Conservation (phyloP, 2,888 invertebrate species). For the Acanthoscelides obtectus region DNA sequence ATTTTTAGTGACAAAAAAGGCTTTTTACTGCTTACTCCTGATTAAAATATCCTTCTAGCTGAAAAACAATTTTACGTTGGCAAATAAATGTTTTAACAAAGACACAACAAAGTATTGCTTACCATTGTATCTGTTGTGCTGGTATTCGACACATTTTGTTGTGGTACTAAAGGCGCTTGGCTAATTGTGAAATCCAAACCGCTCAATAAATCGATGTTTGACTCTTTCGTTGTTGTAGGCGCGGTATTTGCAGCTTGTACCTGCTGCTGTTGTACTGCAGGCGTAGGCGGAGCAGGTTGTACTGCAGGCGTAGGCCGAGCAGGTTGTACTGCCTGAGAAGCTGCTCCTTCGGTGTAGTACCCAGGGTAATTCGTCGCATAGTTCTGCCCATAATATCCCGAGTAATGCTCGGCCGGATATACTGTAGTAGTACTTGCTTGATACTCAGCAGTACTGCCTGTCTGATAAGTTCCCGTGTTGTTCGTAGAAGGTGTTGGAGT, state of each 20-base stretch:
- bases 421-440: neutral
- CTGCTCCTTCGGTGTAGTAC: neutral
- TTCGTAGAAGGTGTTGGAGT: neutral
- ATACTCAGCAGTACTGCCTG: neutral
- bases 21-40: too few relatives aligned
- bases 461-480: neutral
- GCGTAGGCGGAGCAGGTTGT: neutral
- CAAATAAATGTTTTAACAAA: too few relatives aligned
- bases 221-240: conserved; percentile 25
- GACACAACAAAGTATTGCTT: neutral
- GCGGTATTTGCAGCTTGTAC: conserved; percentile 2
- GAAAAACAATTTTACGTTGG: too few relatives aligned
- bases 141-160: conserved; percentile 32
- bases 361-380: neutral
- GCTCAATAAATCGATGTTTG: conserved; percentile 61
- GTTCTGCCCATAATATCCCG: neutral
- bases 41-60: too few relatives aligned
- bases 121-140: conserved; percentile 5
- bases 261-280: conserved; percentile 6
- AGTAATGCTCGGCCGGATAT: neutral
- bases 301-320: conserved; percentile 6
- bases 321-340: neutral
- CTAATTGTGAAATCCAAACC: conserved; percentile 71
- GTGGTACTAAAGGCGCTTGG: conserved; percentile 61
- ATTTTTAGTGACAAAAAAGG: too few relatives aligned